Conservation (phyloP, 2,797 vertebrate species). For the Dermochelys coriacea region DNA sequence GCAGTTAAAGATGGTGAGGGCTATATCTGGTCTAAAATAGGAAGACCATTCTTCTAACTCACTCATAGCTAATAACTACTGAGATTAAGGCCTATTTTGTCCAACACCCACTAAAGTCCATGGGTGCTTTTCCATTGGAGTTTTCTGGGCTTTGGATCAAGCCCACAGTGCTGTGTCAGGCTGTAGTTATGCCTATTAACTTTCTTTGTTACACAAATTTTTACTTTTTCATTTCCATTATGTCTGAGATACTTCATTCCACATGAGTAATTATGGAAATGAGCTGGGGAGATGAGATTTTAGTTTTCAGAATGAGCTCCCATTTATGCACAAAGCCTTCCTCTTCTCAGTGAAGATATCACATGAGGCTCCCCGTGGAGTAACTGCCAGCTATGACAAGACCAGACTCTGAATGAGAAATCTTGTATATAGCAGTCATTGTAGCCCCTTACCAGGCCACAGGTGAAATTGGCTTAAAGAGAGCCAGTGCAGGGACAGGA, state of each 20-base stretch:
- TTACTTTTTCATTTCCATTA: background rate
- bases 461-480: background rate
- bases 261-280: constrained; percentile 56
- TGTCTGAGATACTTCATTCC: background rate
- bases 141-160: background rate
- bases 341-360: constrained; percentile 32
- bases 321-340: constrained; percentile 49
- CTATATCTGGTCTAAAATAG: background rate
- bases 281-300: constrained; percentile 22
- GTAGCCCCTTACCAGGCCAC: background rate
- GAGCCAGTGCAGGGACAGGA: background rate
- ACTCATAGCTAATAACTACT: background rate
- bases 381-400: constrained; percentile 31
- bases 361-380: background rate
- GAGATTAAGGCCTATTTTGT: background rate
- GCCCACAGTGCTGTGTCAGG: background rate
- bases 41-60: background rate
- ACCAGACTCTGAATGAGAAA: constrained; percentile 44
- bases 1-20: background rate
- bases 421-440: background rate
- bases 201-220: background rate
- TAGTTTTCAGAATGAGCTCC: constrained; percentile 58
- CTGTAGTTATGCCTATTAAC: background rate
- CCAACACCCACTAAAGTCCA: background rate
- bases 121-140: background rate